These are phyloP conservation scores for Nettapus auritus DNA, from an alignment of 2,113 vertebrate genomes.

Conservation along the genomic window DNA sequence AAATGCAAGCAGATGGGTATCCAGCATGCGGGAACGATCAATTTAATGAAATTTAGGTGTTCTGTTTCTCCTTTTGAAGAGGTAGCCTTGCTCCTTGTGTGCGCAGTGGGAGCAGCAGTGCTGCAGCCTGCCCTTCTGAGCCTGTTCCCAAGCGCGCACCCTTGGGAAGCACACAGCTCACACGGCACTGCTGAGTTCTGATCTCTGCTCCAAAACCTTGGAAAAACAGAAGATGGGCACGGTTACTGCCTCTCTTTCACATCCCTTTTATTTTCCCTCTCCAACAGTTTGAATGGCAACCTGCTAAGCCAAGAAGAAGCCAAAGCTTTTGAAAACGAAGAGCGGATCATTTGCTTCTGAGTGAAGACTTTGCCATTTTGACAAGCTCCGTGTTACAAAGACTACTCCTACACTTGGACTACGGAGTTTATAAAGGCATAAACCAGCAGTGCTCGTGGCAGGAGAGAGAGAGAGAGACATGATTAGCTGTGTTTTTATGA, in stretches of 20 bases:
- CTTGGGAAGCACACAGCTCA: not conserved
- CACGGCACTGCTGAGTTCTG: fast-evolving
- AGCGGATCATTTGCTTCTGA: constrained; percentile 78
- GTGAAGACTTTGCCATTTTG: not conserved
- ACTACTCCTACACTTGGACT: not conserved
- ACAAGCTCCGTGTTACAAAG: not conserved
- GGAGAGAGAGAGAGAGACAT: not conserved
- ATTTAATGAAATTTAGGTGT: not conserved
- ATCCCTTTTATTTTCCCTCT: not conserved
- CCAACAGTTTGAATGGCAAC: constrained; percentile 77
- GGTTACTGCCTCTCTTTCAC: not conserved
- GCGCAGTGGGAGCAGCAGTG: not conserved
- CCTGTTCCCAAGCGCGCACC: fast-evolving
- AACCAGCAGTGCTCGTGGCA: not conserved
- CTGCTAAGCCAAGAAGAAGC: constrained; percentile 73
- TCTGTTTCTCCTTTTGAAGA: not conserved
- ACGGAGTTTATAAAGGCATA: not conserved
- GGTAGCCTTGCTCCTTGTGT: fast-evolving
- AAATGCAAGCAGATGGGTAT: not conserved
- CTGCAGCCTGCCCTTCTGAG: not conserved
- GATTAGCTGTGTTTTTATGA: not conserved
- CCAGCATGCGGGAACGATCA: fast-evolving
- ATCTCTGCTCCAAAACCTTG: not conserved
- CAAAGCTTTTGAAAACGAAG: constrained; percentile 74
- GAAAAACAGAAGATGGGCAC: not conserved